These are phyloP conservation scores for Philereme transversata DNA, from an alignment of 2,888 invertebrate species.

Conservation along the genomic window DNA sequence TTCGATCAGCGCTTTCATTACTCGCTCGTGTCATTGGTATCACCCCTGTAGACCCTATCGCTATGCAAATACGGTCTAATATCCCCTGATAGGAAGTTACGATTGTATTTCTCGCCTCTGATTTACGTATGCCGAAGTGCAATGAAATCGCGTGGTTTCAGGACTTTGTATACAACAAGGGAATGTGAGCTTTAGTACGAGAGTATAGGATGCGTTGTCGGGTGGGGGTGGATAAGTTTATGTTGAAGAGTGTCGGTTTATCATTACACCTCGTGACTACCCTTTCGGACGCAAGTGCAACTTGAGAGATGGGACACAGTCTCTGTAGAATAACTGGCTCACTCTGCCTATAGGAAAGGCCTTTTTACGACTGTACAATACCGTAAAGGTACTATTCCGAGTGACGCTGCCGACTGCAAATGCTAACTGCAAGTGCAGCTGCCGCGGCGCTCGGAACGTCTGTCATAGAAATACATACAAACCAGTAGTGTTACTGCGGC, in stretches of 20 bases:
- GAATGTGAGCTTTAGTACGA: background rate
- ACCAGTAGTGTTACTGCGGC: no score
- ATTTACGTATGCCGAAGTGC: conserved; percentile 47
- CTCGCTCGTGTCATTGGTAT: conserved; percentile 19
- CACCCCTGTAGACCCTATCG: conserved; percentile 11
- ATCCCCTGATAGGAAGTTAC: conserved; percentile 20
- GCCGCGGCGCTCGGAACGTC: no score
- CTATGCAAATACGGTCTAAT: conserved; percentile 21
- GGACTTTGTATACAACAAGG: conserved; percentile 1
- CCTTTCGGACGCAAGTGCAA: conserved; percentile 39
- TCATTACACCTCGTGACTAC: conserved; percentile 44
- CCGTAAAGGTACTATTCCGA: no score
- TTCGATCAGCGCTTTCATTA: conserved; percentile 28
- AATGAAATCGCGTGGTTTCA: conserved; percentile 43
- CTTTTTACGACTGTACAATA: background rate
- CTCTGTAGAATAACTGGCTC: background rate
- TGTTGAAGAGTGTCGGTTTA: conserved; percentile 44
- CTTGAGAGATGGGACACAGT: conserved; percentile 26
- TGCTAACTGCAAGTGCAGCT: no score
- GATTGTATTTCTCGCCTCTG: conserved; percentile 49
- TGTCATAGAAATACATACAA: no score
- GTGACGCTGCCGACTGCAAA: no score
- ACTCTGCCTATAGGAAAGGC: background rate
- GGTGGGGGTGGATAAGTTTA: conserved; percentile 30
- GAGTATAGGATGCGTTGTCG: conserved; percentile 25